Evolutionary conservation across 2,113 vertebrate genomes (phyloP), one percentile per base, ranked within the genome.

Genomic region (Vulpes vulpes): DNA sequence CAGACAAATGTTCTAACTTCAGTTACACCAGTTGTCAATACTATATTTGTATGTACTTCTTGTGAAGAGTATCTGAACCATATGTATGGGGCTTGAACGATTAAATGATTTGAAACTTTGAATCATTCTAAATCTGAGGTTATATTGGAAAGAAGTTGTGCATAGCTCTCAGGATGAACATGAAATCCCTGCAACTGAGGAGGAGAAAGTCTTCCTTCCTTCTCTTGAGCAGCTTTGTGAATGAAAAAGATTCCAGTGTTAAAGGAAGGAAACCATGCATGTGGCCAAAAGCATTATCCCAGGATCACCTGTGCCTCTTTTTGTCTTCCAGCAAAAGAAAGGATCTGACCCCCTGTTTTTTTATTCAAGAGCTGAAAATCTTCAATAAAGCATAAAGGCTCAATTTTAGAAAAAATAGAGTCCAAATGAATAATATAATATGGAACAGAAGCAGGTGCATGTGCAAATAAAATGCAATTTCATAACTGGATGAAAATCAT

Each of bases 401-500:
- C 38, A 92, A 76, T 94, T 96, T 20, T 51, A 88, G 55, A 81
- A 85, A 82, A 85, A 74, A 51, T 7, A 64, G 38, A 30, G 25
- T 92, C 14, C 43, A 95, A 94, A 82, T 90, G 80, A 95, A 92
- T 67, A 95, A 79, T 91, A 92, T 55, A 95, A 79, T 91, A 57
- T n/a, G 35, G 30, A 96, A 94, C 3, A 94, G 73, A 74, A 96
- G 73, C 32, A 94, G 53, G 43, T 86, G 4, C 11, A 49, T 94
- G 38, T 78, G 81, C 73, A 97, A 98, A 93, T 79, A 96, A 94
- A 96, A 91, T 67, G 38, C 62, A 96, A 1, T 93, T 96, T 93
- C 89, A 93, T 93, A 94, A 88, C 79, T 71, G 73, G 82, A 85
- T 94, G 83, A 95, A 96, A 97, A 85, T 76, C 73, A 53, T 94